Evolutionary conservation across 2,113 vertebrate species (phyloP), one percentile per base, ranked within the genome.

Genomic region (Mustela nigripes): DNA sequence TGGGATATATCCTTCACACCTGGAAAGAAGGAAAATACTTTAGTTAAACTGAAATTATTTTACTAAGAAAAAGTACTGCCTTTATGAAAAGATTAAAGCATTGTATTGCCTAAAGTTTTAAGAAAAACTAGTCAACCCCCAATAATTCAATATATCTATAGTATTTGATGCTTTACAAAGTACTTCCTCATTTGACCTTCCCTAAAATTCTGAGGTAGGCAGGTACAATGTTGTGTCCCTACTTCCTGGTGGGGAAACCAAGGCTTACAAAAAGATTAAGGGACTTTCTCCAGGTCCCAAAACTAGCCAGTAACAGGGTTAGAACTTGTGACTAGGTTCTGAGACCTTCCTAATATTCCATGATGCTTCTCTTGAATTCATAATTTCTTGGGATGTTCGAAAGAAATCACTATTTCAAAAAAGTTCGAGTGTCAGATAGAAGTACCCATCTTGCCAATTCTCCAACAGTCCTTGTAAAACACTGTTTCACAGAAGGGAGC

Each of bases 1-100:
- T 91, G 99, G 99, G 95, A 99, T 99, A 98, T 99, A 99, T 16
- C 99, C 99, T 98, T 99, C 99, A 90, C 99, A 98, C 36, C 99
- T 99, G 98, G 69, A 98, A 98, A 73, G 16, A 96, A 96, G 56
- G 98, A 96, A 79, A 93, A 93, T 36, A 93, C 24, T 67, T 15
- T 65, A 90, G 87, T 58, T 58, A 97, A 79, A 94, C 16, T 88
- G 12, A 94, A 80, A 90, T 63, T 86, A 58, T n/a, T 90, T 95
- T 84, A 82, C 19, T 84, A 86, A 81, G 16, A 88, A 89, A 86
- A 6, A 86, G 4, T 39, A 94, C 7, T 82, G 63, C 11, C 26
- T 85, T 95, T 78, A 78, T 86, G 14, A 36, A 82, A 84, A 82
- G 63, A 81, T 24, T 62, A 60, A 94, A 94, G 74, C 7, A 73